Conservation (phyloP, 1,140 invertebrate species). For the Drosophila tani region DNA sequence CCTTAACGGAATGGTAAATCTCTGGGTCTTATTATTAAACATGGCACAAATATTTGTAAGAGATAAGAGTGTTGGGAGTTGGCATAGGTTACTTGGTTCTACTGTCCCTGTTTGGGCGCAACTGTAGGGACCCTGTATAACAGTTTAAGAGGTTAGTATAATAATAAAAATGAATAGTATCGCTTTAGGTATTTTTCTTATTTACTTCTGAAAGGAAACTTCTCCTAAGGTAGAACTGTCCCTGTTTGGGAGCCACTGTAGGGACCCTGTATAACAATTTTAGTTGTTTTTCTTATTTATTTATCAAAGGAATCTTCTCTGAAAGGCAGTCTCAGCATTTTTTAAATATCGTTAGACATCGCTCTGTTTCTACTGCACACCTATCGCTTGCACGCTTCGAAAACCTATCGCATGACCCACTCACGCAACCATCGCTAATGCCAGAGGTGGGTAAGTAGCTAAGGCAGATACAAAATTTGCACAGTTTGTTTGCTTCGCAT, state of each 20-base stretch:
- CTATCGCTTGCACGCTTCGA: not conserved
- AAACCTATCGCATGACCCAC: constrained; percentile 16
- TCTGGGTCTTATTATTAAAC: not conserved
- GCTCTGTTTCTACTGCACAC: no score
- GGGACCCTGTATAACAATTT: no score
- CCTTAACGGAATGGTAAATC: constrained; percentile 2
- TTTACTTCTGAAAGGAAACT: no score
- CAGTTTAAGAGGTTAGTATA: not conserved
- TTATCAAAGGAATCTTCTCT: no score
- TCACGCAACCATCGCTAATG: constrained; percentile 17
- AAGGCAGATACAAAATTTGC: constrained; percentile 41
- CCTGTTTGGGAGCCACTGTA: no score
- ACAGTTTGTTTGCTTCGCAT: constrained; percentile 58
- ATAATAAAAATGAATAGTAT: not conserved
- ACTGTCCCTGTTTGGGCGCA: not conserved
- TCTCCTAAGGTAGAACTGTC: no score
- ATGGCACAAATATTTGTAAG: not conserved
- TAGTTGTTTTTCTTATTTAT: no score
- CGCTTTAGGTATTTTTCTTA: no score
- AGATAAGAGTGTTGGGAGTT: not conserved
- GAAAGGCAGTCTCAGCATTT: not conserved
- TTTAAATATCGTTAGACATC: not conserved
- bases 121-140: not conserved
- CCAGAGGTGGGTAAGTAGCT: constrained; percentile 11
- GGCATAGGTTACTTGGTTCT: not conserved